A percentile compares a stretch with the other conserved stretches of the same genome.
These are phyloP conservation scores for Melopsittacus undulatus DNA, from an alignment of 2,797 vertebrate species.

Conservation along the genomic window DNA sequence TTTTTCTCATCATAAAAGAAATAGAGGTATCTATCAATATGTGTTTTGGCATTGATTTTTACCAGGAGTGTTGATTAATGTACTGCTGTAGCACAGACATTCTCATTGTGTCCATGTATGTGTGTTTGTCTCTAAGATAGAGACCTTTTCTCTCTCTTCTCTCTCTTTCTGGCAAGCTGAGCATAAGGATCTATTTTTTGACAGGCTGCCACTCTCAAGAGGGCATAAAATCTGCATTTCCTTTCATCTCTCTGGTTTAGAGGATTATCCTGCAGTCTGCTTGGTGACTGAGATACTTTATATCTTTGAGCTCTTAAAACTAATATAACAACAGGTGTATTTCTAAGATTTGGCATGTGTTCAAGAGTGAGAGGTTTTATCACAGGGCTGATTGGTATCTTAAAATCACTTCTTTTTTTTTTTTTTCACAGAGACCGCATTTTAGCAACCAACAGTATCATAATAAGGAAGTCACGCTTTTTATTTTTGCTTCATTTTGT, in stretches of 20 bases:
- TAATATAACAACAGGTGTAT: constrained; percentile 47
- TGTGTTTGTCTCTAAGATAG: neutral
- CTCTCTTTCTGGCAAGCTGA: constrained; percentile 25
- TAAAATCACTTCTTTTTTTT: neutral
- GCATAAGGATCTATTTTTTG: constrained; percentile 51
- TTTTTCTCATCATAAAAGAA: neutral
- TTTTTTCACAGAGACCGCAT: neutral
- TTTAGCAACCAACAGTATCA: constrained; percentile 30
- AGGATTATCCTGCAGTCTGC: constrained; percentile 52
- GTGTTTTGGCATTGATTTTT: neutral
- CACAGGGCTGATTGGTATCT: neutral
- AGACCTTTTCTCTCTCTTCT: neutral
- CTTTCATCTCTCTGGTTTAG: constrained; percentile 68
- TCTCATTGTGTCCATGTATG: neutral
- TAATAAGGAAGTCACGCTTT: constrained; percentile 2
- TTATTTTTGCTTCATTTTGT: constrained; percentile 42
- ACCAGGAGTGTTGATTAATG: neutral
- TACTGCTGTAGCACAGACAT: neutral
- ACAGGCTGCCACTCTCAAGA: constrained; percentile 54
- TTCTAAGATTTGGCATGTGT: constrained; percentile 28
- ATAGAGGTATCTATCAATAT: neutral
- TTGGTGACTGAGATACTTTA: constrained; percentile 42
- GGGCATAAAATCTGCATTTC: constrained; percentile 68
- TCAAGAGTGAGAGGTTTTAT: constrained; percentile 3
- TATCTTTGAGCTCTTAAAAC: constrained; percentile 29